Evolutionary conservation across 2,888 invertebrate genomes (phyloP).

Genomic region (Drosophila koepferae): DNA sequence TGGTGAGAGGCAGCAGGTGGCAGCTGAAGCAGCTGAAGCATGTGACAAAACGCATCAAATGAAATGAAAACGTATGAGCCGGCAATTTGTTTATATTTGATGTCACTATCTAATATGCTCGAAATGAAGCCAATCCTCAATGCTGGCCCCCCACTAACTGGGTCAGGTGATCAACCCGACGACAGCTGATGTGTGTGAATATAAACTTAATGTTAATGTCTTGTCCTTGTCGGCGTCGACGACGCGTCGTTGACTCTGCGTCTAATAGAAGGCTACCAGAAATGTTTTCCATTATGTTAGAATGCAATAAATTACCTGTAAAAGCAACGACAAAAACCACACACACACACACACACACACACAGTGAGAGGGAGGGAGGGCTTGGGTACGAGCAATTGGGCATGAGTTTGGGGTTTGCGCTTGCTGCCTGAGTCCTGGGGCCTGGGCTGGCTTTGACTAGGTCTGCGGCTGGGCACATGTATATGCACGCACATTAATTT

Average conservation of each 20-base stretch:
- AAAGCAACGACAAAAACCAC: slow-evolving; percentile 77
- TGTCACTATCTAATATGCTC: slow-evolving; percentile 61
- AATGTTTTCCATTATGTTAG: slow-evolving; percentile 82
- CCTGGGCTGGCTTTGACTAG: slow-evolving; percentile 10
- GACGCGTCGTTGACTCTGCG: slow-evolving; percentile 31
- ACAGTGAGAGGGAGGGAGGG: not conserved
- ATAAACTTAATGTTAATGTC: slow-evolving; percentile 81
- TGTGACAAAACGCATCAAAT: slow-evolving; percentile 64
- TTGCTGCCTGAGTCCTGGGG: not conserved
- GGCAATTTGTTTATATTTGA: slow-evolving; percentile 76
- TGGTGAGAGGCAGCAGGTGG: not conserved
- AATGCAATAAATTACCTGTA: slow-evolving; percentile 83
- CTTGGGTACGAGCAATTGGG: slow-evolving; percentile 20
- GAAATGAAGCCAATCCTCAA: slow-evolving; percentile 19
- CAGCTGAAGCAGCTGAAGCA: slow-evolving; percentile 24
- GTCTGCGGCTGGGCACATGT: slow-evolving; percentile 46
- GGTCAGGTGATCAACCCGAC: slow-evolving; percentile 73
- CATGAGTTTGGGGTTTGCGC: not conserved
- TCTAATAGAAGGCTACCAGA: slow-evolving; percentile 72
- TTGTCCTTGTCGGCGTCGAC: slow-evolving; percentile 28
- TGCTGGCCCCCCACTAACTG: slow-evolving; percentile 24
- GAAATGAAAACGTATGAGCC: slow-evolving; percentile 75
- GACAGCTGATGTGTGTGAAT: slow-evolving; percentile 76
- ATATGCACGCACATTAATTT: slow-evolving; percentile 80
- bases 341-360: slow-evolving; percentile 59